Percentiles rank a stretch among this genome's conserved stretches.
Evolutionary conservation across 2,113 vertebrate species (phyloP).

Genomic region (Shinisaurus crocodilurus): DNA sequence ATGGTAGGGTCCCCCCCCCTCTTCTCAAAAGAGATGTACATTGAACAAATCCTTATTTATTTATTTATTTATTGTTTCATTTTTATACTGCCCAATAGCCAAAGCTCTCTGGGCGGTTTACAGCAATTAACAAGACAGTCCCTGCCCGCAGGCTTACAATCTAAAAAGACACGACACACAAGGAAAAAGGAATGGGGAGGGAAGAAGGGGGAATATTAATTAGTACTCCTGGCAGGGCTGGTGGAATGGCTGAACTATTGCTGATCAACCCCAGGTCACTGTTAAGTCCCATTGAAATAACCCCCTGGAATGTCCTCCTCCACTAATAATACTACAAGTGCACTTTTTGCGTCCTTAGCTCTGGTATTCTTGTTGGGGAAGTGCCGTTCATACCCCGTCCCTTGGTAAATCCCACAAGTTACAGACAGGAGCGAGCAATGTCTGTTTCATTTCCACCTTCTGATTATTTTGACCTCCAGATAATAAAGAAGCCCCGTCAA

Average conservation of each 20-base stretch:
- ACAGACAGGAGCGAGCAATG: background rate
- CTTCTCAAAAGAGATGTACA: background rate
- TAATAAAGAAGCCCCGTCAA: conserved; percentile 4
- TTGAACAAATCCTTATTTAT: background rate
- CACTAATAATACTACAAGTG: background rate
- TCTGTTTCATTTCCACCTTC: conserved; percentile 32
- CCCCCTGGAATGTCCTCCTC: background rate
- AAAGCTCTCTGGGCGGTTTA: no score
- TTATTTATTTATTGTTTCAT: no score
- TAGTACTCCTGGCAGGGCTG: no score
- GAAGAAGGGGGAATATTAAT: no score
- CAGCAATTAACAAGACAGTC: no score
- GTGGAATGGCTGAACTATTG: no score
- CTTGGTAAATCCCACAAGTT: conserved; percentile 30
- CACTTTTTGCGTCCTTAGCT: background rate
- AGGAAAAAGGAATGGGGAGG: no score
- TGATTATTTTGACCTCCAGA: conserved; percentile 35
- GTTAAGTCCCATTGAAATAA: background rate
- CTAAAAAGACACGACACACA: no score
- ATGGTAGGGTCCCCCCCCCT: background rate
- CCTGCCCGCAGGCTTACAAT: no score
- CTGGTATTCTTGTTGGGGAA: background rate
- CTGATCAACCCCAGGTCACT: no score
- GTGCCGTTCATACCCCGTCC: background rate
- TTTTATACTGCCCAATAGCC: no score